These are phyloP conservation scores for Pseudotriccus pelzelni DNA, from an alignment of 2,797 vertebrate genomes.

Conservation along the genomic window DNA sequence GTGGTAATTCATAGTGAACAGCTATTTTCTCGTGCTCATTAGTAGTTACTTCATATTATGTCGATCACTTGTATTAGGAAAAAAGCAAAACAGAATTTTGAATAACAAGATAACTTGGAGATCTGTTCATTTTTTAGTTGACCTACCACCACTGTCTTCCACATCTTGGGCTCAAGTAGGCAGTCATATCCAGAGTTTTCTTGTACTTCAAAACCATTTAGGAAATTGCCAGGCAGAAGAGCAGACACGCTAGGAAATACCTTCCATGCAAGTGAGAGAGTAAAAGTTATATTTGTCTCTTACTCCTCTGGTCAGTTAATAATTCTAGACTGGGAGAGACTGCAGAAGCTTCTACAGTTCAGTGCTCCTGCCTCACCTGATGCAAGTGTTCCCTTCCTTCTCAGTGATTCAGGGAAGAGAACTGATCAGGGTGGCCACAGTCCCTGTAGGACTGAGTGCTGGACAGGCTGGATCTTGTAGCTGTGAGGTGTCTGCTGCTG, in stretches of 20 bases:
- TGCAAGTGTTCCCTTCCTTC: neutral
- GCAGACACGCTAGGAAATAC: accelerated
- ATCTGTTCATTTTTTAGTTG: neutral
- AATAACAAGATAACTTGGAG: neutral
- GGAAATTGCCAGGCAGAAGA: neutral
- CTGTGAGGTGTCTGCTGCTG: neutral
- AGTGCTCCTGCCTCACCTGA: accelerated
- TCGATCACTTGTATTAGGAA: neutral
- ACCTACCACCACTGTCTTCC: neutral
- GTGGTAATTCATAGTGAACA: conserved; percentile 56
- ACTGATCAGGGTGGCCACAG: neutral
- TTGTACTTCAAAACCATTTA: neutral
- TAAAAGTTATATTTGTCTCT: neutral
- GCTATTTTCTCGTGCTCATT: conserved; percentile 52
- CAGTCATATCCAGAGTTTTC: neutral
- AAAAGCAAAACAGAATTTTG: neutral
- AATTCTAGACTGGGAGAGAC: neutral
- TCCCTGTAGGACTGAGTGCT: neutral
- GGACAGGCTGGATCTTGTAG: neutral
- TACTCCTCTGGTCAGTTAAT: neutral
- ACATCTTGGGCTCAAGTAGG: neutral
- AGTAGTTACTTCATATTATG: neutral
- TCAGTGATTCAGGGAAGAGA: neutral
- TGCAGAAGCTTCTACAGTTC: neutral
- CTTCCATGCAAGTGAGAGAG: neutral